Percentiles rank a stretch among this genome's conserved stretches.
phyloP scores from a whole-genome alignment of 2,888 invertebrate species.

The Cheiracanthium punctorium region DNA sequence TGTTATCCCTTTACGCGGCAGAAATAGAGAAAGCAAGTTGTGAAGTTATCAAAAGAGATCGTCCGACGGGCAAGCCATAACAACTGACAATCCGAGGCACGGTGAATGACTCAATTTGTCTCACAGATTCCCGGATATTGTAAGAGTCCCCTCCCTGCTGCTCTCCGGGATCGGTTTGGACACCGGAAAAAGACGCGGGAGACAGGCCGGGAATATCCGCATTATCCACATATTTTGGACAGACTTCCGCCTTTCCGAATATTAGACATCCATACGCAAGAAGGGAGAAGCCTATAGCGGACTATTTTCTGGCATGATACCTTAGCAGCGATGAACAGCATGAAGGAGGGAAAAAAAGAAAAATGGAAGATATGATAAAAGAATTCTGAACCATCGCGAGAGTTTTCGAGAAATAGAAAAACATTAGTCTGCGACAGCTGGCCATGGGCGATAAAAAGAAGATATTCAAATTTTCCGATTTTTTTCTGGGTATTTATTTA shows the following conservation, averaged over 20 bases:
- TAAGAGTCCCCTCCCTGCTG: conserved; percentile 41
- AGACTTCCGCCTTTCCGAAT: not conserved
- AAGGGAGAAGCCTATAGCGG: not conserved
- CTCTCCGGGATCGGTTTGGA: conserved; percentile 47
- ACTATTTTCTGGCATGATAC: not conserved
- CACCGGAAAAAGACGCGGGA: conserved; percentile 60
- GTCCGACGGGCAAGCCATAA: conserved; percentile 15
- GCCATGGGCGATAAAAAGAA: not conserved
- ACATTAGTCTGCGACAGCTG: conserved; percentile 3
- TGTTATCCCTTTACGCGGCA: not conserved
- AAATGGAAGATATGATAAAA: no score
- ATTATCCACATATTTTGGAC: conserved; percentile 14
- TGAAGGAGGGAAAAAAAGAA: not conserved
- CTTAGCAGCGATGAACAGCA: not conserved
- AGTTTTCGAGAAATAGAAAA: not conserved
- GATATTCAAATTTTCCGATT: not conserved
- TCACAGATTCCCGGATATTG: conserved; percentile 65
- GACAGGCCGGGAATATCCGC: conserved; percentile 35
- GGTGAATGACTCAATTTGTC: conserved; percentile 67
- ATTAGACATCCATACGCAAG: not conserved
- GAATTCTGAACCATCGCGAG: not conserved
- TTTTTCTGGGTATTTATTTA: not conserved
- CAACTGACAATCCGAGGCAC: conserved; percentile 36
- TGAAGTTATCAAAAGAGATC: not conserved
- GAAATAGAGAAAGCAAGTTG: not conserved